These are phyloP conservation scores for Drosophila kikkawai DNA, from an alignment of 1,140 invertebrate genomes.

Conservation along the genomic window DNA sequence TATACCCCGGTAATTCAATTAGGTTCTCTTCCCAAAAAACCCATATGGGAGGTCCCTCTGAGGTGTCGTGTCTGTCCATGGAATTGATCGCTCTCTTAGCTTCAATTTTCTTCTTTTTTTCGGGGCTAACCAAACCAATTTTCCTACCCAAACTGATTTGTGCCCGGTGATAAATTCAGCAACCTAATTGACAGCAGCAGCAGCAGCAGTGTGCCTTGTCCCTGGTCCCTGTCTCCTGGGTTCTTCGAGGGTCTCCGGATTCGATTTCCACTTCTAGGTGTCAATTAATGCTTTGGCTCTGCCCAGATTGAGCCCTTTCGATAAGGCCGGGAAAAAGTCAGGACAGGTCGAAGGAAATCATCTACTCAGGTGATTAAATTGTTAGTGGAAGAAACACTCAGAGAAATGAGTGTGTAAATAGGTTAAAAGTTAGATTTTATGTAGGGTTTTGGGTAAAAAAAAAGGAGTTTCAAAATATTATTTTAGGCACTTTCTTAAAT, in stretches of 20 bases:
- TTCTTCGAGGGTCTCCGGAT: slow-evolving; percentile 37
- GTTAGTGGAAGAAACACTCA: slow-evolving; percentile 46
- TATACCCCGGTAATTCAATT: slow-evolving; percentile 74
- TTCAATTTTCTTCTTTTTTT: slow-evolving; percentile 41
- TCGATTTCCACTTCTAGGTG: slow-evolving; percentile 55
- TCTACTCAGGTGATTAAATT: slow-evolving; percentile 65
- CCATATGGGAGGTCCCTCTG: slow-evolving; percentile 51
- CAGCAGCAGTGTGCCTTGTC: slow-evolving; percentile 42
- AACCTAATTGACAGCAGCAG: slow-evolving; percentile 75
- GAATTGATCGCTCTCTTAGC: slow-evolving; percentile 82
- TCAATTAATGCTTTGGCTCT: slow-evolving; percentile 71
- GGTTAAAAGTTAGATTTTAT: too few relatives aligned
- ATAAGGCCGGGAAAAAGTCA: slow-evolving; percentile 55
- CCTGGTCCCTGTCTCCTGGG: slow-evolving; percentile 38
- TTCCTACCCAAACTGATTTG: slow-evolving; percentile 69
- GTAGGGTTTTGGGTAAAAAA: too few relatives aligned
- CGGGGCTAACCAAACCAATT: slow-evolving; percentile 59
- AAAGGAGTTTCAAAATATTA: too few relatives aligned
- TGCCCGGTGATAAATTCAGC: slow-evolving; percentile 75
- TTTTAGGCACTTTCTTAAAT: too few relatives aligned
- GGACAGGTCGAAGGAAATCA: slow-evolving; percentile 16
- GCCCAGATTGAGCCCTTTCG: slow-evolving; percentile 58
- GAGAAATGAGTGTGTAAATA: neutral
- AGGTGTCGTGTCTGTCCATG: slow-evolving; percentile 50
- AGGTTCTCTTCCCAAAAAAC: slow-evolving; percentile 57